Percentiles rank a stretch among this genome's conserved stretches.
These are phyloP conservation scores for Melanotaenia nigrans DNA, from an alignment of 2,797 vertebrate genomes.

Conservation along the genomic window DNA sequence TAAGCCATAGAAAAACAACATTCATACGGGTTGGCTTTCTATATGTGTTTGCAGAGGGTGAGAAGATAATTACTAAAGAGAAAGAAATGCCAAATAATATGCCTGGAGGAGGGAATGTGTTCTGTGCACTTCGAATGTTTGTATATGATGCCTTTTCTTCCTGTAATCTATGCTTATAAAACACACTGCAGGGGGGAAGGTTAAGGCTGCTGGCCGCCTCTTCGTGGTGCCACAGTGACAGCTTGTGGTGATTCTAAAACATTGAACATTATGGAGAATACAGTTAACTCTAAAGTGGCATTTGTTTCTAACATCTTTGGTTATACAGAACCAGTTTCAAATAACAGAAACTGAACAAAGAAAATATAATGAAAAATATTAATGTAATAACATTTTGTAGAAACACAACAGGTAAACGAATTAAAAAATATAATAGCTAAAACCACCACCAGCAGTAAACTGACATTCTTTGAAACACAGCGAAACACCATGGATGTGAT, in stretches of 20 bases:
- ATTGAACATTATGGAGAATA: slow-evolving; percentile 5
- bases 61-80: slow-evolving; percentile 17
- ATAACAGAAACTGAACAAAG: no score
- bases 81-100: slow-evolving; percentile 10
- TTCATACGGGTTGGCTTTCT: slow-evolving; percentile 22
- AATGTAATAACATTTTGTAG: no score
- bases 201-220: not conserved
- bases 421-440: no score
- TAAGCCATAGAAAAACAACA: slow-evolving; percentile 35
- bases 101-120: slow-evolving; percentile 5
- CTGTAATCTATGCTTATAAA: not conserved
- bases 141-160: not conserved
- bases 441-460: no score
- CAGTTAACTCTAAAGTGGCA: no score
- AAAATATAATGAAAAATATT: no score
- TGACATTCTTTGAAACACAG: no score
- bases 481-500: no score
- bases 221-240: slow-evolving; percentile 61
- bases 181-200: not conserved
- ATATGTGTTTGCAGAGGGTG: slow-evolving; percentile 1
- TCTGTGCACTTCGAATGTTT: not conserved
- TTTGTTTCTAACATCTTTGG: no score
- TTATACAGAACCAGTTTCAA: no score
- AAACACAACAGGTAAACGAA: no score
- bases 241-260: slow-evolving; percentile 46